These are phyloP conservation scores for Acridotheres tristis DNA, from an alignment of 2,797 vertebrate genomes.

Conservation along the genomic window DNA sequence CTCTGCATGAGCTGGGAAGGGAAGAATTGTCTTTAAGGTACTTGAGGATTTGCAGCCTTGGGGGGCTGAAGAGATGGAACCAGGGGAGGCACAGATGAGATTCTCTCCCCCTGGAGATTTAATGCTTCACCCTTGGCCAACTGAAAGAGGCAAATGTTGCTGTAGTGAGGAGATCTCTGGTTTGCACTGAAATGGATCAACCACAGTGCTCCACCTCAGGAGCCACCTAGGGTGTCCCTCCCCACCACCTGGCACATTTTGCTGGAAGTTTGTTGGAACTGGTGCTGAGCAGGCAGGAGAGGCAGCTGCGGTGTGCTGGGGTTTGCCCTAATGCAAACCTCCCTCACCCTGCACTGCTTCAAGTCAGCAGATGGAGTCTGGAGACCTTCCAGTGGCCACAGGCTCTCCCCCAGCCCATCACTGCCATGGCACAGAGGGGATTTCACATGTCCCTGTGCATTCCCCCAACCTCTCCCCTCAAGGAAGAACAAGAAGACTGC, in stretches of 20 bases:
- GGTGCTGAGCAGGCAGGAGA: not conserved
- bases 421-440: constrained; percentile 9
- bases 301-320: not conserved
- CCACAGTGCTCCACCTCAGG: not conserved
- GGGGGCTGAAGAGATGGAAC: not conserved
- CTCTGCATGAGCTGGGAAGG: constrained; percentile 34
- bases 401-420: constrained; percentile 52
- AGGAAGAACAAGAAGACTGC: not conserved
- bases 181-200: not conserved
- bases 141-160: not conserved
- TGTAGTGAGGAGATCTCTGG: not conserved
- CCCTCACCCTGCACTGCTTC: not conserved
- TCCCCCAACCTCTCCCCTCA: not conserved
- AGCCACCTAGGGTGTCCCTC: not conserved
- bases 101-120: not conserved
- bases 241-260: not conserved
- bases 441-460: not conserved
- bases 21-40: constrained; percentile 24
- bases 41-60: not conserved
- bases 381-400: constrained; percentile 50
- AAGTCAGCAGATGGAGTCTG: constrained; percentile 34
- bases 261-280: not conserved
- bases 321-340: not conserved
- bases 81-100: not conserved
- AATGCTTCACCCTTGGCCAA: not conserved